Conservation (phyloP, 2,113 vertebrate species). For the Geococcyx californianus region DNA sequence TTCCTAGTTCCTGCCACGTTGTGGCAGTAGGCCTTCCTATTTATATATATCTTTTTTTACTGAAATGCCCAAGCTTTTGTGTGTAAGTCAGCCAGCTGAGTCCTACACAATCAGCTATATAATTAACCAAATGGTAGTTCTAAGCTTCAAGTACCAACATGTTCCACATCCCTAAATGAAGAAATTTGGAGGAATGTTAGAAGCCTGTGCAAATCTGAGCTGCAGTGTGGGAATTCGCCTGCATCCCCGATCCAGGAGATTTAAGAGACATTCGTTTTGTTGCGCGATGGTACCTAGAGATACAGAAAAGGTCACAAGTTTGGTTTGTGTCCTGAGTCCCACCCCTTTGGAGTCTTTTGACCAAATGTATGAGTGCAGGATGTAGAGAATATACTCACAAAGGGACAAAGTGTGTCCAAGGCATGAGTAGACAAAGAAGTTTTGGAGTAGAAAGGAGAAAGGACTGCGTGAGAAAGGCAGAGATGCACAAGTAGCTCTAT, state of each 20-base stretch:
- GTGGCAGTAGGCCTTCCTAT: constrained; percentile 29
- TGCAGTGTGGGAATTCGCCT: not conserved
- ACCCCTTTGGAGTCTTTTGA: not conserved
- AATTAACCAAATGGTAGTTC: constrained; percentile 28
- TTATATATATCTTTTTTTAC: not conserved
- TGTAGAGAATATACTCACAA: not conserved
- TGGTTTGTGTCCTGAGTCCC: not conserved
- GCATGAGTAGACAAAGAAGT: not conserved
- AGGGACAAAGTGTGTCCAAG: not conserved
- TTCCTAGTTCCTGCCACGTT: constrained; percentile 30
- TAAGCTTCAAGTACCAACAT: constrained; percentile 19
- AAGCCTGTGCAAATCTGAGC: not conserved
- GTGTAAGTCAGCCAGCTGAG: not conserved
- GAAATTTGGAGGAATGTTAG: not conserved
- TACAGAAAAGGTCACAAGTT: not conserved
- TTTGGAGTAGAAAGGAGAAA: not conserved
- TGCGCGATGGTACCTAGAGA: not conserved
- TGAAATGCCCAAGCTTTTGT: constrained; percentile 22
- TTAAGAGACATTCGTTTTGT: not conserved
- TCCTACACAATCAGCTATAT: not conserved
- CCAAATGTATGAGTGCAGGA: not conserved
- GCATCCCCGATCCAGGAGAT: not conserved
- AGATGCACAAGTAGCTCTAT: not conserved
- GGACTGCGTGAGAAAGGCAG: not conserved
- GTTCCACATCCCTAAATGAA: not conserved